Base-by-base conservation (phyloP, 2,797 vertebrate genomes). In the Platalea minor region DNA sequence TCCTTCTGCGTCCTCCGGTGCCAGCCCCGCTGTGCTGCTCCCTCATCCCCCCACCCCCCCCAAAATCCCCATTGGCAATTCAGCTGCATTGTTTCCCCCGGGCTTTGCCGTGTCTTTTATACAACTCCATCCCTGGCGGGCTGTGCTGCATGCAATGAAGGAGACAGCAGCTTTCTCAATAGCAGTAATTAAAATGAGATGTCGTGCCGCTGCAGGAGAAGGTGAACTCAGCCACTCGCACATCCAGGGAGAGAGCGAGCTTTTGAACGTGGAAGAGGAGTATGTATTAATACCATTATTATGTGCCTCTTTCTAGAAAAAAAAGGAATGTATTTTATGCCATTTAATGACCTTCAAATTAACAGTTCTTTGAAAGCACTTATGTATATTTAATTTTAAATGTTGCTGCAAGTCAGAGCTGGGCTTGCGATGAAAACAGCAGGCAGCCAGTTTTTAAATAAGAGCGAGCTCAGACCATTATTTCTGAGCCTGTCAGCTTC, bases 381-480 rank as follows among this genome's bases (percentile, higher is more conserved):
- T 98, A 98, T 97, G 97, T 98, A 98, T 98, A 98, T 98, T 98
- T 98, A 98, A 98, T 98, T 98, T 97, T 96, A 96, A 98, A 96
- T 84, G 82, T 97, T 96, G 95, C 95, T 89, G 95, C 97, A 93
- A 98, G 97, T 98, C 97, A 97, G 95, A 97, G 97, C 64, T 61
- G 91, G 94, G 96, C 96, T 91, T 37, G 96, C 51, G 54, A 96
- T 88, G 97, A 97, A 97, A 98, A 85, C 98, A 98, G 98, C 97
- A 93, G 98, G 98, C 95, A 96, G 96, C 89, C 25, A 0, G 93
- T 89, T 97, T 97, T 98, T 98, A 98, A 98, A 84, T 98, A 98
- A 98, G 97, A 97, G 93, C 51, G 73, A 98, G 96, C 91, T 96
- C 70, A 59, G 96, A 82, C 96, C 92, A 88, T 97, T 98, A 97